Base-by-base conservation (phyloP, 2,888 invertebrate genomes). In the Leucania comma region DNA sequence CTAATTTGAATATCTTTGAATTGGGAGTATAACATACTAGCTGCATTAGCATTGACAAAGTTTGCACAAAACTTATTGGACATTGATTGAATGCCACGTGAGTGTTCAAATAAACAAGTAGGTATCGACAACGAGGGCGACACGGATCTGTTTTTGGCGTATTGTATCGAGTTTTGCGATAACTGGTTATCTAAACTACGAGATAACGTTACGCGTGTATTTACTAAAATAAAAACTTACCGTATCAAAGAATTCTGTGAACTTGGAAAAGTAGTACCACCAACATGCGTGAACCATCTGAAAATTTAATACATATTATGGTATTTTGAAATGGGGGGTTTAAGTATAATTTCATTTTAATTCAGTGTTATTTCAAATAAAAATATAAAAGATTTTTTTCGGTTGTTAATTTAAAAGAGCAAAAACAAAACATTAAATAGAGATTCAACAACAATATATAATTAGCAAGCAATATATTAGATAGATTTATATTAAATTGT, bases 251-350 rank as follows among this genome's bases (percentile, higher is more conserved):
- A 99, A 98, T 95, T 99, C 99, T 86, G 99, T 98, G 95, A 99
- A 99, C 94, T 99, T 99, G 68, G 99, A 99, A 93, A 99, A 98
- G 94, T 98, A 99, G 95, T 99, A 99, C 98, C 98, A 98, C 99
- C 99, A 99, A 92, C 98, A 98, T 53, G 98, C 98, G 92, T 98
- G 97, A 71, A 98, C 98, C 98, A 99, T 99, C 99, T 99, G 96
- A 87, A 97, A 96, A 89, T 73, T 75, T 1, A 50, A 72, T 14
- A 60, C 10, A 50, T 51, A 53, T 53, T 62, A 68, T 68, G 9
- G 46, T 42, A 62, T 68, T 67, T 42, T 29, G 58, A 48, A 54
- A 61, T 59, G 50, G 58, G 24, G 57, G 6, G 12, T 24, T 48
- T n/a, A 38, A 42, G 48, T 59, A 50, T 51, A 56, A 56, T 56